These are phyloP conservation scores for Poliocrania exsul DNA, from an alignment of 2,797 vertebrate genomes.

Conservation along the genomic window DNA sequence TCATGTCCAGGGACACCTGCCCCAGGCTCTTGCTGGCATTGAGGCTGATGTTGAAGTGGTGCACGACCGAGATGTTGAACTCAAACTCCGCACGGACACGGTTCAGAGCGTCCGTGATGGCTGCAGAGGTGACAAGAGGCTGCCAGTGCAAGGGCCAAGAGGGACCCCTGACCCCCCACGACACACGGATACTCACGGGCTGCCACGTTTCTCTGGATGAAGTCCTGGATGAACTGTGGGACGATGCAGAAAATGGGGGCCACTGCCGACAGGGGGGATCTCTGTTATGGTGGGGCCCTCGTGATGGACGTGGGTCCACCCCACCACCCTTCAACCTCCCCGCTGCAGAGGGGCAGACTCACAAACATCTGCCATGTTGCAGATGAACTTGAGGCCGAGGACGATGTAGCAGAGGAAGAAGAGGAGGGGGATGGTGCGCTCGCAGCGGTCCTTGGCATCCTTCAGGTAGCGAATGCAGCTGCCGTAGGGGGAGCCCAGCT, in stretches of 20 bases:
- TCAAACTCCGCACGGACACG: slow-evolving; percentile 84
- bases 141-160: background rate
- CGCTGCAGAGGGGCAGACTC: rapidly evolving
- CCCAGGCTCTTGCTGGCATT: slow-evolving; percentile 81
- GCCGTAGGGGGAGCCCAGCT: slow-evolving; percentile 80
- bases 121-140: slow-evolving; percentile 53
- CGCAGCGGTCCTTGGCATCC: slow-evolving; percentile 75
- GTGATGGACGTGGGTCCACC: rapidly evolving
- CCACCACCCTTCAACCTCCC: rapidly evolving
- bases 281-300: background rate
- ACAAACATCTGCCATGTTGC: slow-evolving; percentile 72
- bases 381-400: slow-evolving; percentile 79
- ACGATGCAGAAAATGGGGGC: slow-evolving; percentile 63
- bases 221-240: slow-evolving; percentile 58
- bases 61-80: slow-evolving; percentile 82
- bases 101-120: slow-evolving; percentile 69
- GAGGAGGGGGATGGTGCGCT: slow-evolving; percentile 68
- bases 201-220: background rate
- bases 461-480: slow-evolving; percentile 81
- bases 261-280: background rate
- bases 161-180: rapidly evolving
- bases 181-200: slow-evolving; percentile 54
- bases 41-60: slow-evolving; percentile 74
- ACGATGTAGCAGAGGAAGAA: slow-evolving; percentile 82
- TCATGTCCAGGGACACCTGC: slow-evolving; percentile 80